These are phyloP conservation scores for Drosophila ohnishii DNA, from an alignment of 1,140 invertebrate species.

Conservation along the genomic window DNA sequence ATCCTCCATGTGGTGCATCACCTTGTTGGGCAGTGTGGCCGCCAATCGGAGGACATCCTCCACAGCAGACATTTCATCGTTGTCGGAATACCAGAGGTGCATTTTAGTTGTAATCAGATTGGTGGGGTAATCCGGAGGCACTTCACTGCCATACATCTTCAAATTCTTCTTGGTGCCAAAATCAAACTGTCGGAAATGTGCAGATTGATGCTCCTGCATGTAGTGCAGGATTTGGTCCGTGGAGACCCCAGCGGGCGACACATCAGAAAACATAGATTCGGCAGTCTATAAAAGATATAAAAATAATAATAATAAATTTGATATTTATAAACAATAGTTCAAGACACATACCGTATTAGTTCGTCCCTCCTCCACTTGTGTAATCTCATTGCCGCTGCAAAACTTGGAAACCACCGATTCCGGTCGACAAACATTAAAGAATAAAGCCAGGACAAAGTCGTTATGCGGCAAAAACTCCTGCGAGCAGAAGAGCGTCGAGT, in stretches of 20 bases:
- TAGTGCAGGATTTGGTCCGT: slow-evolving; percentile 89
- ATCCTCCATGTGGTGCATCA: slow-evolving; percentile 45
- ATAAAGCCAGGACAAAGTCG: slow-evolving; percentile 43
- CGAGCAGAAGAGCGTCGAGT: slow-evolving; percentile 55
- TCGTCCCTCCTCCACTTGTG: slow-evolving; percentile 2
- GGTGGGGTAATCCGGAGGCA: slow-evolving; percentile 85
- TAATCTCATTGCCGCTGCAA: slow-evolving; percentile 18
- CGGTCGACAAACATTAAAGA: slow-evolving; percentile 83
- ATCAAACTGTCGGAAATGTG: slow-evolving; percentile 82
- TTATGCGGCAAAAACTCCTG: slow-evolving; percentile 63
- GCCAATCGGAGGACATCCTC: slow-evolving; percentile 28
- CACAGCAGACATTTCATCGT: slow-evolving; percentile 84
- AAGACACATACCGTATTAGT: slow-evolving; percentile 20
- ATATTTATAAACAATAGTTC: background rate
- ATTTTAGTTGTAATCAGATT: slow-evolving; percentile 75
- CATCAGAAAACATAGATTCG: slow-evolving; percentile 85
- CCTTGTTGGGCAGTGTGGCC: slow-evolving; percentile 31
- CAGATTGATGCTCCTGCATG: slow-evolving; percentile 84
- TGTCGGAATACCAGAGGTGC: slow-evolving; percentile 87
- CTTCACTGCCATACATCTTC: slow-evolving; percentile 73
- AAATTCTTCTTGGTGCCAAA: slow-evolving; percentile 82
- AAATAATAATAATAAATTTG: background rate
- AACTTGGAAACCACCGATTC: slow-evolving; percentile 52
- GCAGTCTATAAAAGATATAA: slow-evolving; percentile 80
- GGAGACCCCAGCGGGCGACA: slow-evolving; percentile 89